These are phyloP conservation scores for Drosophila lacertosa DNA, from an alignment of 1,140 invertebrate genomes.

Conservation along the genomic window DNA sequence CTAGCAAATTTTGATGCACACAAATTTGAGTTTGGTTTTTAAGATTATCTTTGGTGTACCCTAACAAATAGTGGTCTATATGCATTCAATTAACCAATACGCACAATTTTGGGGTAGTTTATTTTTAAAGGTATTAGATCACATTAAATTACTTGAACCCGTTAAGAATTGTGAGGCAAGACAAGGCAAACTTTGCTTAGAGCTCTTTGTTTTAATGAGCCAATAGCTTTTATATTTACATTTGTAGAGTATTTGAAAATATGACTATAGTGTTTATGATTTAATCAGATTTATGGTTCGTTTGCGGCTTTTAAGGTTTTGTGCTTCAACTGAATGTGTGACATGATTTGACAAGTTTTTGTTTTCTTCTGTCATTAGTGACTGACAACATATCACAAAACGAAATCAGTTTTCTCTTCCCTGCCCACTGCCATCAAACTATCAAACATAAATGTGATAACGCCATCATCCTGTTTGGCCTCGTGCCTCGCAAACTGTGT, in stretches of 20 bases:
- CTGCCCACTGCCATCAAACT: not conserved
- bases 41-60: not conserved
- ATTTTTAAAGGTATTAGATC: too few relatives aligned
- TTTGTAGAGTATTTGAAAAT: too few relatives aligned
- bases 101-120: too few relatives aligned
- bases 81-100: too few relatives aligned
- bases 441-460: not conserved
- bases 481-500: conserved; percentile 47
- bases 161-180: too few relatives aligned
- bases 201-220: too few relatives aligned
- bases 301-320: not conserved
- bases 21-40: not conserved
- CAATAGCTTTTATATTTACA: too few relatives aligned
- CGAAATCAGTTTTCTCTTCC: not conserved
- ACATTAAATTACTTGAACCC: too few relatives aligned
- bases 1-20: not conserved
- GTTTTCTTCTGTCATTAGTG: conserved; percentile 1
- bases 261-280: too few relatives aligned
- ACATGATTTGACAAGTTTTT: conserved; percentile 1
- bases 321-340: not conserved
- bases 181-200: too few relatives aligned
- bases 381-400: conserved; percentile 1
- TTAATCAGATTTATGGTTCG: not conserved
- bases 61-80: not conserved
- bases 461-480: conserved; percentile 27